Percentiles rank a stretch among this genome's conserved stretches.
phyloP scores from a whole-genome alignment of 1,140 invertebrate species.

The Bactericera cockerelli region DNA sequence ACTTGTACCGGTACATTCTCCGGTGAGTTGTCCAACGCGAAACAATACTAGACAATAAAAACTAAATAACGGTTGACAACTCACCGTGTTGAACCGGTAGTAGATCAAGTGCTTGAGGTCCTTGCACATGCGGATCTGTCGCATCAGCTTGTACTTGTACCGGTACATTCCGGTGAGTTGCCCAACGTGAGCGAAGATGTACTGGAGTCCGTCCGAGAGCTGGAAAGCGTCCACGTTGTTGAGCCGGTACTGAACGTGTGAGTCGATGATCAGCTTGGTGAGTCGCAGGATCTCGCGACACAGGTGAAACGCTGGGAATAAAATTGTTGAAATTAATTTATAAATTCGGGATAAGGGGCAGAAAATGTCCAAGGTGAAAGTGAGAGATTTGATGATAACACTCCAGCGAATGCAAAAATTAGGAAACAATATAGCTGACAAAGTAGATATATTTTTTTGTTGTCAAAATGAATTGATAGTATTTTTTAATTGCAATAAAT shows the following conservation, averaged over 20 bases:
- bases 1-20: too few species aligned
- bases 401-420: too few species aligned
- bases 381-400: too few species aligned
- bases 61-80: too few species aligned
- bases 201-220: conserved; percentile 96
- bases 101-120: conserved; percentile 99
- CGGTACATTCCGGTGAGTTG: conserved; percentile 99
- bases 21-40: too few species aligned
- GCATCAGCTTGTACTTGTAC: conserved; percentile 99
- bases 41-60: too few species aligned
- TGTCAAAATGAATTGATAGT: too few species aligned
- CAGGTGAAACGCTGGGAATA: conserved; percentile 78
- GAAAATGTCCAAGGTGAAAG: conserved; percentile 94
- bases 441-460: too few species aligned
- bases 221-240: conserved; percentile 99
- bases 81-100: conserved; percentile 97
- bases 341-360: too few species aligned
- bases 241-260: conserved; percentile 95
- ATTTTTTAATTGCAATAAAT: too few species aligned
- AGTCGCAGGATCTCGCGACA: conserved; percentile 95
- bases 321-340: too few species aligned
- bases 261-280: conserved; percentile 97
- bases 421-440: too few species aligned
- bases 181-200: conserved; percentile 98
- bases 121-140: conserved; percentile 99